These are phyloP conservation scores for Alcedo atthis DNA, from an alignment of 2,797 vertebrate species.

Conservation along the genomic window DNA sequence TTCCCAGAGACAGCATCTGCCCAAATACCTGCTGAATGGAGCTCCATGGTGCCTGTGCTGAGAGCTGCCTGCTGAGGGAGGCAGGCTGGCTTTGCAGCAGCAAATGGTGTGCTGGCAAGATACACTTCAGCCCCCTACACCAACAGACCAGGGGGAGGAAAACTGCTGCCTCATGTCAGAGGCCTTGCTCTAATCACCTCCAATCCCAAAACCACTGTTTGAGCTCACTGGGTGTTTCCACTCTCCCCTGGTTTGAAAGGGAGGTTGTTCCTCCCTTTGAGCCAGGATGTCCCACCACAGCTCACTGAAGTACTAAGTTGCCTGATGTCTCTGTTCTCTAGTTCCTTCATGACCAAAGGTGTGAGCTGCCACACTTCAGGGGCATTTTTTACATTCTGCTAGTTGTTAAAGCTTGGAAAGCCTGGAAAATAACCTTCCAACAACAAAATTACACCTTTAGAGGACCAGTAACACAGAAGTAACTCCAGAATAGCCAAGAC, in stretches of 20 bases:
- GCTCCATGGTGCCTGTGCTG: slow-evolving; percentile 1
- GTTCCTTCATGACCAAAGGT: background rate
- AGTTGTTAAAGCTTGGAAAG: background rate
- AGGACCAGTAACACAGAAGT: background rate
- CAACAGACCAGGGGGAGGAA: background rate
- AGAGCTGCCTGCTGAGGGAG: slow-evolving; percentile 2
- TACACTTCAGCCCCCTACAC: background rate
- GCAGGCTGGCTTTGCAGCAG: slow-evolving; percentile 8
- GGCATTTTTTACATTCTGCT: background rate
- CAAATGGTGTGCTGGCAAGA: background rate
- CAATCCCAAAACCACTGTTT: background rate
- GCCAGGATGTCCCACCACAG: accelerated
- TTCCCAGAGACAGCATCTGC: slow-evolving; percentile 9
- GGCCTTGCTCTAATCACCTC: background rate
- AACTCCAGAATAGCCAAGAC: background rate
- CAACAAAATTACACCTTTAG: background rate
- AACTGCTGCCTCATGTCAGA: background rate
- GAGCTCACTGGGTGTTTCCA: background rate
- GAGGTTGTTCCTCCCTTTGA: background rate
- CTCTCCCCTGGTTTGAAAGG: background rate
- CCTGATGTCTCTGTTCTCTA: accelerated
- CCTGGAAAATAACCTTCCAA: background rate
- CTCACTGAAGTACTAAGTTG: background rate
- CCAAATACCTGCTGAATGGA: background rate
- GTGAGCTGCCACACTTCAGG: background rate